A percentile compares a stretch with the other conserved stretches of the same genome.
phyloP scores from a whole-genome alignment of 2,113 vertebrate species.

The Axis porcinus region DNA sequence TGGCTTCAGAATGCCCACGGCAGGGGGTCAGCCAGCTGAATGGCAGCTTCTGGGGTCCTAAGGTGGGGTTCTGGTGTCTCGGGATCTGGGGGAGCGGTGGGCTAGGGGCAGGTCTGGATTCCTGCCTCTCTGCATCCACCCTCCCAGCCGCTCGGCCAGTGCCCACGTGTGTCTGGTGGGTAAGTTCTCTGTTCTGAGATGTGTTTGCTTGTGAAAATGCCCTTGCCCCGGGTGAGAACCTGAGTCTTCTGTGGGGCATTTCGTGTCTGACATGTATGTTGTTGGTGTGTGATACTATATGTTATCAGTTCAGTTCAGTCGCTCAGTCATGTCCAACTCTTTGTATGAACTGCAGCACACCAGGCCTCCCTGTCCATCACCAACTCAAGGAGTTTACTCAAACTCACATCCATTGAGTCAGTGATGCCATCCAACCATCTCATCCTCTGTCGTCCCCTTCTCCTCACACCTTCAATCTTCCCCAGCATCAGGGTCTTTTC shows the following conservation, averaged over 20 bases:
- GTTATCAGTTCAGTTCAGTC: not conserved
- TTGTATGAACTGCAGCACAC: not conserved
- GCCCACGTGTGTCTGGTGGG: rapidly evolving
- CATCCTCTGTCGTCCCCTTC: not conserved
- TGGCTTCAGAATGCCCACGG: not conserved
- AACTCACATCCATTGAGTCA: not conserved
- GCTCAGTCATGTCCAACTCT: not conserved
- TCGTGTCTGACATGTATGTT: rapidly evolving
- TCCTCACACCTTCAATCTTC: not conserved
- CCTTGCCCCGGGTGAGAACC: rapidly evolving
- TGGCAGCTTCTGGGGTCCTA: not conserved
- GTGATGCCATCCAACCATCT: not conserved
- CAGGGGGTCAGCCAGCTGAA: too few species aligned
- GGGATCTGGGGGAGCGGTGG: not conserved
- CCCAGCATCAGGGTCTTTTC: not conserved
- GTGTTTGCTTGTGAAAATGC: not conserved
- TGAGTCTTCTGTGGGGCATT: not conserved
- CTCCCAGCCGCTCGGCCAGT: not conserved
- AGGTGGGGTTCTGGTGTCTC: not conserved
- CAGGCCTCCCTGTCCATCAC: not conserved
- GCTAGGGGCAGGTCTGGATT: not conserved
- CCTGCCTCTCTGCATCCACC: not conserved
- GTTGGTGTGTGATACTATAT: not conserved
- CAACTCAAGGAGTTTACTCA: not conserved
- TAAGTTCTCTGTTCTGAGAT: not conserved